Conservation (phyloP, 2,888 invertebrate species). For the Drosophila robusta region DNA sequence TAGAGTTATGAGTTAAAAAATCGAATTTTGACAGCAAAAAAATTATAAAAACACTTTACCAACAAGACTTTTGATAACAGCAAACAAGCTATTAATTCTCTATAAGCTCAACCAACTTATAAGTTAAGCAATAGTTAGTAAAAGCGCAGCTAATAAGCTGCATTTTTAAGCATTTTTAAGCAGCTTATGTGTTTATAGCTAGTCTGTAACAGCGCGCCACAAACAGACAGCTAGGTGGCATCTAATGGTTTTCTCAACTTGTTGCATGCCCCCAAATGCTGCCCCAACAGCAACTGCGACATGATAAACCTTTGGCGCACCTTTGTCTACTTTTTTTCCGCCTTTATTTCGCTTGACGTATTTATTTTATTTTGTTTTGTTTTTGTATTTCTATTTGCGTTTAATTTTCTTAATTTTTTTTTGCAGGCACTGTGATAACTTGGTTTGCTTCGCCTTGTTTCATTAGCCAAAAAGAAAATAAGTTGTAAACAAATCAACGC, state of each 20-base stretch:
- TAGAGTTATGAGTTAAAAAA: too few relatives aligned
- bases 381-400: conserved; percentile 60
- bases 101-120: neutral
- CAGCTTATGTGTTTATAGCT: neutral
- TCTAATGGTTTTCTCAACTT: conserved; percentile 11
- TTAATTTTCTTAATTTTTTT: conserved; percentile 45
- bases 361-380: conserved; percentile 61
- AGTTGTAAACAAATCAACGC: conserved; percentile 79
- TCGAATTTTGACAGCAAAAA: too few relatives aligned
- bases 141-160: neutral
- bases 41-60: too few relatives aligned
- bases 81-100: too few relatives aligned
- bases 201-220: neutral
- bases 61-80: too few relatives aligned
- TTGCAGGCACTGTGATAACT: conserved; percentile 60
- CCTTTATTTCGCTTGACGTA: conserved; percentile 47
- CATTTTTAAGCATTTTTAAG: too few relatives aligned
- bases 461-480: conserved; percentile 74
- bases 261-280: conserved; percentile 16
- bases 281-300: conserved; percentile 6
- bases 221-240: conserved; percentile 3
- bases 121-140: neutral
- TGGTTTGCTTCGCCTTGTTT: conserved; percentile 54
- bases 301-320: conserved; percentile 33
- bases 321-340: conserved; percentile 12